Conservation (phyloP, 2,797 vertebrate genomes). For the Natrix natrix region DNA sequence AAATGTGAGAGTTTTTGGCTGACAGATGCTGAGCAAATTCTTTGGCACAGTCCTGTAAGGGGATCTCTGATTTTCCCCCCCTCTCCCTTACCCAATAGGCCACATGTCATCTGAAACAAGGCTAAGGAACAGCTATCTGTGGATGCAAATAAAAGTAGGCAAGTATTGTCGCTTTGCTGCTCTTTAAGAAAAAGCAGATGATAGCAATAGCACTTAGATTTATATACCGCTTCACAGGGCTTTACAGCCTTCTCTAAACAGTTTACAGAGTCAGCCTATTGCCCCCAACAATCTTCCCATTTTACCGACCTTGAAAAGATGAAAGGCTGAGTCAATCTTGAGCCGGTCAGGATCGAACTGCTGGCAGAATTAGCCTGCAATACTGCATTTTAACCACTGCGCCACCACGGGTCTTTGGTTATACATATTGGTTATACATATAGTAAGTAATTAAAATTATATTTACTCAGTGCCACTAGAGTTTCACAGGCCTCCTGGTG, state of each 20-base stretch:
- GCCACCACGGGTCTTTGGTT: too few relatives aligned
- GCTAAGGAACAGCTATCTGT: not conserved
- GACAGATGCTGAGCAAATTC: not conserved
- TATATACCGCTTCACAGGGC: too few relatives aligned
- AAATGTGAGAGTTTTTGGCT: not conserved
- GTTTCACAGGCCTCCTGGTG: not conserved
- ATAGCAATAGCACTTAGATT: too few relatives aligned
- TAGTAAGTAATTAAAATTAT: not conserved
- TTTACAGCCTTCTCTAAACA: too few relatives aligned
- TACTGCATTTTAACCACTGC: too few relatives aligned
- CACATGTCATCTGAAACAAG: not conserved
- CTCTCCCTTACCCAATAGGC: not conserved
- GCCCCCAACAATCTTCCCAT: too few relatives aligned
- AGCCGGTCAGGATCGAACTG: too few relatives aligned
- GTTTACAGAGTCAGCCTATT: too few relatives aligned
- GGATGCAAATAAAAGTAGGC: not conserved
- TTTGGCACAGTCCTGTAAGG: not conserved
- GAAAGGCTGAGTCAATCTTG: too few relatives aligned
- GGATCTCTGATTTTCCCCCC: not conserved
- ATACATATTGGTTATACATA: not conserved
- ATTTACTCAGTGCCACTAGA: constrained; percentile 30
- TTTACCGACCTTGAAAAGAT: too few relatives aligned
- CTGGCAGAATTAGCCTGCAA: too few relatives aligned
- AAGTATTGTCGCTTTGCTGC: not conserved
- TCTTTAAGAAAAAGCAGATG: not conserved